Percentiles rank a stretch among this genome's conserved stretches.
Evolutionary conservation across 2,888 invertebrate genomes (phyloP).

Genomic region (Trichopoda pennipes): DNA sequence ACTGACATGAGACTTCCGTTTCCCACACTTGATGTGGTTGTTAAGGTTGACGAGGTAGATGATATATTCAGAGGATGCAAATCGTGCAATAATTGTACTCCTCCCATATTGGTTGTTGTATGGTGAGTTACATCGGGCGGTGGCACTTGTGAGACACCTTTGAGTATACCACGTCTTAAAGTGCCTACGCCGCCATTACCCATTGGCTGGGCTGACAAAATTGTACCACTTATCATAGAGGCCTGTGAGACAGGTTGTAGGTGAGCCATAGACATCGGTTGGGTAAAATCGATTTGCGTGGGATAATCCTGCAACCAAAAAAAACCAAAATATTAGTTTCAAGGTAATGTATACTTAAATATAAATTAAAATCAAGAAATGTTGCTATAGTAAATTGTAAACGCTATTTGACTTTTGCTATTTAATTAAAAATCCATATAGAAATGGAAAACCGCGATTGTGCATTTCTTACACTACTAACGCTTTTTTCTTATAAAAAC

Average conservation of each 20-base stretch:
- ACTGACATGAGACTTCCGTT: conserved; percentile 78
- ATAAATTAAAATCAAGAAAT: not conserved
- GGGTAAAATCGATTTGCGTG: conserved; percentile 79
- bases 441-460: too few relatives aligned
- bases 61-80: conserved; percentile 78
- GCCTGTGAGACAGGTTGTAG: conserved; percentile 78
- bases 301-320: conserved; percentile 79
- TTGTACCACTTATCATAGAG: conserved; percentile 74
- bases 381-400: too few relatives aligned
- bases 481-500: too few relatives aligned
- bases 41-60: conserved; percentile 77
- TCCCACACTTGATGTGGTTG: conserved; percentile 78
- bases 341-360: not conserved
- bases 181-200: conserved; percentile 75
- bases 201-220: conserved; percentile 68
- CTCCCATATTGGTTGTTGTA: conserved; percentile 74
- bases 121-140: conserved; percentile 81
- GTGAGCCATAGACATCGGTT: conserved; percentile 78
- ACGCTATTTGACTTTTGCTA: not conserved
- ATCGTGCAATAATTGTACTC: conserved; percentile 75
- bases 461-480: too few relatives aligned
- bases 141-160: conserved; percentile 79
- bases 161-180: conserved; percentile 78
- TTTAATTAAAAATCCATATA: too few relatives aligned
- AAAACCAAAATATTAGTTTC: not conserved